Conservation (phyloP, 2,113 vertebrate genomes). For the Salvator merianae region DNA sequence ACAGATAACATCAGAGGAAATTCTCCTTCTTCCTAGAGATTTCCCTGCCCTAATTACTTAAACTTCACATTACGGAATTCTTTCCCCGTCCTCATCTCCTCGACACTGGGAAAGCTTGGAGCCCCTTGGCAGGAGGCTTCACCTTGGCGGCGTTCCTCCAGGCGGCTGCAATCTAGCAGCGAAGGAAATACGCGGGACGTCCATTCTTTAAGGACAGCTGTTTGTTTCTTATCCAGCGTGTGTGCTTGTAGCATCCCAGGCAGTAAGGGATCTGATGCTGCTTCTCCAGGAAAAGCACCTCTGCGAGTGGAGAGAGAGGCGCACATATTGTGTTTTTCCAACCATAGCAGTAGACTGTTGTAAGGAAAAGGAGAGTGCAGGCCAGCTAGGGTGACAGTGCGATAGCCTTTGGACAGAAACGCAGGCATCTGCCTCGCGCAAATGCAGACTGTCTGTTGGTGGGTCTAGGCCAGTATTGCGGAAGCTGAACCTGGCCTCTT, state of each 20-base stretch:
- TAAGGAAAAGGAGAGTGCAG: not conserved
- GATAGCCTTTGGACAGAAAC: not conserved
- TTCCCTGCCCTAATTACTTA: constrained; percentile 13
- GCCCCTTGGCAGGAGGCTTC: not conserved
- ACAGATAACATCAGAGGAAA: constrained; percentile 2
- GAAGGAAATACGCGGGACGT: not conserved
- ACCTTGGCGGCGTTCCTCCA: not conserved
- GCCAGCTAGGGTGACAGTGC: not conserved
- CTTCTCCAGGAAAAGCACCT: not conserved
- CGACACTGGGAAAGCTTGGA: not conserved
- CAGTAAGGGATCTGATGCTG: not conserved
- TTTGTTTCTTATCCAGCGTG: not conserved
- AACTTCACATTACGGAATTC: not conserved
- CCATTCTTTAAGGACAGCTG: not conserved
- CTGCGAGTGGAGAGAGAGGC: not conserved
- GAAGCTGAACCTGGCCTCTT: not conserved
- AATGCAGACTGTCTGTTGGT: not conserved
- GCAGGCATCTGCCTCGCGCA: not conserved
- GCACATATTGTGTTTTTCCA: not conserved
- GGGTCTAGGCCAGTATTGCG: not conserved
- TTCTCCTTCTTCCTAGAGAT: constrained; percentile 2
- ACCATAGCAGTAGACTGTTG: not conserved
- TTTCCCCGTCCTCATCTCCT: not conserved
- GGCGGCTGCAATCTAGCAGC: not conserved
- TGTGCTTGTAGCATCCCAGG: not conserved